Evolutionary conservation across 2,888 invertebrate species (phyloP).

Genomic region (Eucriotettix oculatus): DNA sequence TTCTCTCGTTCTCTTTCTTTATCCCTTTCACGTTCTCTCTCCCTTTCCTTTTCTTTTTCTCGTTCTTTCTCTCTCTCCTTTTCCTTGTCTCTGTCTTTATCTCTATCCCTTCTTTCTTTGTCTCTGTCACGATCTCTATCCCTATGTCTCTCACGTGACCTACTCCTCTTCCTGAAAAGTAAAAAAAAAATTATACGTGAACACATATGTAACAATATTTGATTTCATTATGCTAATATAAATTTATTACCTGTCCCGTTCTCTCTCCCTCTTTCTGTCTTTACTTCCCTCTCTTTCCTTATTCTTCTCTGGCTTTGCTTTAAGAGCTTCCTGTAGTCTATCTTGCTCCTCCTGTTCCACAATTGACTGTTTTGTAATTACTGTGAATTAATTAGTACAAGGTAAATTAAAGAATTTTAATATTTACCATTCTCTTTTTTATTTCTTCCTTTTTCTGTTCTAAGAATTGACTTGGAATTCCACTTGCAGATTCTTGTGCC

Average conservation of each 20-base stretch:
- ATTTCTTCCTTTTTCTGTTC: constrained; percentile 96
- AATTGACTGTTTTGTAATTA: not conserved
- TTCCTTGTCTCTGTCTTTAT: constrained; percentile 23
- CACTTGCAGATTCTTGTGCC: constrained; percentile 87
- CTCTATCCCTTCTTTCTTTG: constrained; percentile 16
- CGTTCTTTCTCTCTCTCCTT: constrained; percentile 7
- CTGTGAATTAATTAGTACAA: not conserved
- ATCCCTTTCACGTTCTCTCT: constrained; percentile 22
- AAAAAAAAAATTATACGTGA: too few species aligned
- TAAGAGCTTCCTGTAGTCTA: constrained; percentile 42
- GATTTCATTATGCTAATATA: constrained; percentile 2
- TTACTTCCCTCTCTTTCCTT: constrained; percentile 25
- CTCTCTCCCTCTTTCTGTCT: constrained; percentile 15
- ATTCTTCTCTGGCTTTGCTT: constrained; percentile 31
- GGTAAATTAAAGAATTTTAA: not conserved
- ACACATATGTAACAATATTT: not conserved
- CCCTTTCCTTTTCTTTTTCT: constrained; percentile 13
- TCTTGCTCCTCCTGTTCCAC: constrained; percentile 53
- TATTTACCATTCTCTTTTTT: constrained; percentile 61
- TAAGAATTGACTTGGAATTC: constrained; percentile 87
- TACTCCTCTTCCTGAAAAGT: constrained; percentile 5
- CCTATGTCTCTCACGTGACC: constrained; percentile 6
- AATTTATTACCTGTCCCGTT: constrained; percentile 14
- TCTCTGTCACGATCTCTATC: constrained; percentile 14
- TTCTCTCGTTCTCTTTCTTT: constrained; percentile 23